Evolutionary conservation across 1,140 invertebrate genomes (phyloP).

Genomic region (Chelonus insularis): DNA sequence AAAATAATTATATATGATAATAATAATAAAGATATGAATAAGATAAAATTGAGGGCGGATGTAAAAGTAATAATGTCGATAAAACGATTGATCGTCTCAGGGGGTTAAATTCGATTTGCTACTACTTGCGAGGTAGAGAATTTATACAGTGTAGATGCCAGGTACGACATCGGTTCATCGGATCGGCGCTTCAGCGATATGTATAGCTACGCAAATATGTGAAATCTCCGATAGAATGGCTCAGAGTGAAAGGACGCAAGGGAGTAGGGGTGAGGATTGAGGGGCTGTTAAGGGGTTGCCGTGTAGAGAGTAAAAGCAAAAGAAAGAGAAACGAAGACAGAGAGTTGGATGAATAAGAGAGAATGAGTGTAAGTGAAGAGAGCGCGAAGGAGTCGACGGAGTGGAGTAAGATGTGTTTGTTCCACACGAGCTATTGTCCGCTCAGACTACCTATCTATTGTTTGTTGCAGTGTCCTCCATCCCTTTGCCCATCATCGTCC

Average conservation of each 20-base stretch:
- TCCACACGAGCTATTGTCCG: conserved; percentile 57
- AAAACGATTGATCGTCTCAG: conserved; percentile 14
- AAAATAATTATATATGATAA: background rate
- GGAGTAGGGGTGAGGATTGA: conserved; percentile 15
- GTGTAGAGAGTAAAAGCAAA: conserved; percentile 4
- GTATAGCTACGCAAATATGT: conserved; percentile 22
- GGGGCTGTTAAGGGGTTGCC: conserved; percentile 2
- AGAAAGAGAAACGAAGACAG: background rate
- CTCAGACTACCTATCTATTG: conserved; percentile 51
- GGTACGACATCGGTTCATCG: conserved; percentile 10
- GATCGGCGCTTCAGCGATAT: conserved; percentile 4
- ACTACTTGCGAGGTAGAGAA: conserved; percentile 7
- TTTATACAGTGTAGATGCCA: background rate
- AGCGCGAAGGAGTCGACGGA: conserved; percentile 32
- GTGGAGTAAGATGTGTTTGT: conserved; percentile 55
- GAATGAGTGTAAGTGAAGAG: conserved; percentile 23
- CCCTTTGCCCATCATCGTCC: conserved; percentile 10
- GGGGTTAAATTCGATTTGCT: conserved; percentile 15
- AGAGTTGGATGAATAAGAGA: conserved; percentile 15
- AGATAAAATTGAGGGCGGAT: background rate
- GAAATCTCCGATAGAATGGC: conserved; percentile 25
- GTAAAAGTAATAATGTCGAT: conserved; percentile 3
- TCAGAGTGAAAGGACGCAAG: conserved; percentile 22
- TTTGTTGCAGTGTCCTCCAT: conserved; percentile 50
- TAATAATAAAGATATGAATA: background rate